Base-by-base conservation (phyloP, 2,113 vertebrate species). In the Aramus guarauna region DNA sequence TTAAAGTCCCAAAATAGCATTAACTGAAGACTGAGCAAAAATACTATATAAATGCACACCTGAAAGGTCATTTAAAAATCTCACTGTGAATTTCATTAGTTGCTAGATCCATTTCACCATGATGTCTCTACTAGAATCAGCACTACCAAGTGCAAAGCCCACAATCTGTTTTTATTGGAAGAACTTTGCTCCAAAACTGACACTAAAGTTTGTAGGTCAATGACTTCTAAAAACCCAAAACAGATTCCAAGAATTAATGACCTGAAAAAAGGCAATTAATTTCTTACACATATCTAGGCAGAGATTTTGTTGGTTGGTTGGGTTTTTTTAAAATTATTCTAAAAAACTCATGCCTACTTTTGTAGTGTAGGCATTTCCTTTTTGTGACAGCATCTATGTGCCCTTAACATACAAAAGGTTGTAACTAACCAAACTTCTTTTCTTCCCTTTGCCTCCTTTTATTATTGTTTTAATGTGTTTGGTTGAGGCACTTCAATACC, bases 301-400 rank as follows among this genome's bases (percentile, higher is more conserved):
- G 19, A 6, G 5, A 64, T 29, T 75, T 67, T 77, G 7, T 37
- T 69, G 14, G 45, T 48, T 53, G 8, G 0, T 15, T 50, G 50
- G 15, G 0, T n/a, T 48, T 34, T 15, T 82, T 72, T 9, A 43
- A n/a, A 26, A 39, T 66, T 56, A 50, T 36, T 69, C 39, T 55
- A 67, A 52, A 67, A 52, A 89, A 68, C 12, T 37, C 48, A 85
- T 4, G 6, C 7, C 6, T 43, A 32, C 13, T 56, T 85, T 19
- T 0, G 1, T 11, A 64, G 11, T 2, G 1, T 2, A 50, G 12
- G 6, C 12, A 39, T 60, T 68, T 63, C 30, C 78, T 53, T 68
- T 66, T 62, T 72, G 34, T 59, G 27, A 18, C 22, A 80, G 11
- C 18, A 88, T 9, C 39, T 43, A 17, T 3, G 3, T 34, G 26